These are phyloP conservation scores for Flabesymbios commensalis DNA, from an alignment of 2,888 invertebrate species.

Conservation along the genomic window DNA sequence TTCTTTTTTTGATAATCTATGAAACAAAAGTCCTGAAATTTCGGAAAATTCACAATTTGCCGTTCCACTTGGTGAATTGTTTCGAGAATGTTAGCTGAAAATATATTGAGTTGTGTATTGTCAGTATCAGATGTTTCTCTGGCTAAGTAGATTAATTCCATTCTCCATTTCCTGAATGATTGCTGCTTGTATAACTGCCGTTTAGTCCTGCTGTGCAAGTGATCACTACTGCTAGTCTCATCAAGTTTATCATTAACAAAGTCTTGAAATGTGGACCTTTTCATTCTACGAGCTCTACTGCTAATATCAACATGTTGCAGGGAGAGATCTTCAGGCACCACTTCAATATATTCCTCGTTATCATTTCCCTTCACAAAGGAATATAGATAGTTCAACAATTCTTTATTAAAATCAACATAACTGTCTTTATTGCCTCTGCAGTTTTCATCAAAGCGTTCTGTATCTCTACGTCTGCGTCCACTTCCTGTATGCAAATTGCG, in stretches of 20 bases:
- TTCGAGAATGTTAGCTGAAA: conserved; percentile 46
- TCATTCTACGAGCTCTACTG: neutral
- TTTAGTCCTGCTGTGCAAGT: too few species aligned
- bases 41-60: conserved; percentile 40
- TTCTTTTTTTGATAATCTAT: conserved; percentile 37
- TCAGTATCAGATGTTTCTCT: conserved; percentile 37
- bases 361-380: too few species aligned
- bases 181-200: conserved; percentile 13
- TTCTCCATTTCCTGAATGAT: conserved; percentile 33
- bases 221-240: too few species aligned
- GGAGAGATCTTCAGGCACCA: neutral
- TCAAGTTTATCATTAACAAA: too few species aligned
- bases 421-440: too few species aligned
- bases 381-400: too few species aligned
- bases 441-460: neutral
- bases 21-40: conserved; percentile 48
- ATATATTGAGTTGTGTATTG: conserved; percentile 47
- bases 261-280: too few species aligned
- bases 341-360: too few species aligned
- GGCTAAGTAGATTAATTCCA: conserved; percentile 48
- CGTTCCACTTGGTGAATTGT: conserved; percentile 48
- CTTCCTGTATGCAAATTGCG: neutral
- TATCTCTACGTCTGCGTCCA: neutral
- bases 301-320: neutral
- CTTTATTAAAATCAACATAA: too few species aligned